These are phyloP conservation scores for Chymomyza costata DNA, from an alignment of 1,140 invertebrate species.

Conservation along the genomic window DNA sequence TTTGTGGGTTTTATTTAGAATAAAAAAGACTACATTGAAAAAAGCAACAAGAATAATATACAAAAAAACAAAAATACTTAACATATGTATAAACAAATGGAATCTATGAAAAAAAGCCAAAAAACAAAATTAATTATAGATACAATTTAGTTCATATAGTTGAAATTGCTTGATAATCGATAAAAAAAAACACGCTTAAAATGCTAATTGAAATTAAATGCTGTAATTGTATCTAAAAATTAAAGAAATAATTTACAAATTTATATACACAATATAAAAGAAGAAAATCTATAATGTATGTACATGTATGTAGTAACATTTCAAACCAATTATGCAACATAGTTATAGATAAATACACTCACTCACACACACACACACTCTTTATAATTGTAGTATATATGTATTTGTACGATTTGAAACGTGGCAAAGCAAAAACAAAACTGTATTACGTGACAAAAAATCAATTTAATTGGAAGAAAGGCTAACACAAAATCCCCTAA, in stretches of 20 bases:
- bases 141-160: conserved; percentile 48
- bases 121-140: conserved; percentile 37
- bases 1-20: too few species aligned
- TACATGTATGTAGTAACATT: conserved; percentile 34
- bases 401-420: conserved; percentile 48
- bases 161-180: conserved; percentile 72
- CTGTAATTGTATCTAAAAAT: conserved; percentile 4
- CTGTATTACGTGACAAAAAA: conserved; percentile 43
- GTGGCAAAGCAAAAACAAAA: conserved; percentile 32
- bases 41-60: conserved; percentile 15
- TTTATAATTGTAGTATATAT: conserved; percentile 57
- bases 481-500: conserved; percentile 42
- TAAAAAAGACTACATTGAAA: conserved; percentile 31
- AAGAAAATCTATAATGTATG: too few species aligned
- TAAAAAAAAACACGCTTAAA: conserved; percentile 46
- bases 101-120: conserved; percentile 71
- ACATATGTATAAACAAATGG: conserved; percentile 56
- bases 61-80: conserved; percentile 29
- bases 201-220: conserved; percentile 32
- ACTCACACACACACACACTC: conserved; percentile 27
- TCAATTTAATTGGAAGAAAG: conserved; percentile 64
- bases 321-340: conserved; percentile 58
- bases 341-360: conserved; percentile 46
- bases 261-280: conserved; percentile 8
- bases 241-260: conserved; percentile 20